Percentiles rank a stretch among this genome's conserved stretches.
These are phyloP conservation scores for Cylindroiulus punctatus DNA, from an alignment of 2,888 invertebrate species.

Conservation along the genomic window DNA sequence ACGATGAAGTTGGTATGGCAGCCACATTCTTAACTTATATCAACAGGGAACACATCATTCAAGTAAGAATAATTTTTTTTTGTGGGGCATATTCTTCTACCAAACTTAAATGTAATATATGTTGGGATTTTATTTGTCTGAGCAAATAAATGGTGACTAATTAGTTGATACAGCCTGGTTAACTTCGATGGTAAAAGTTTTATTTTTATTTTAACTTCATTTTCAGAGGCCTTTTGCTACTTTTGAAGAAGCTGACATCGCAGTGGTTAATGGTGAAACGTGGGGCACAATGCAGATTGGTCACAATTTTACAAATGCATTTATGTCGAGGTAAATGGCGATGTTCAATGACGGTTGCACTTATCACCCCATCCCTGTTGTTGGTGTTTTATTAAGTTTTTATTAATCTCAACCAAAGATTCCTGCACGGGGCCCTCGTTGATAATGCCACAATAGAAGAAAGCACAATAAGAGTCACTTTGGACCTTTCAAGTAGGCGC, in stretches of 20 bases:
- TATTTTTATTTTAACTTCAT: neutral
- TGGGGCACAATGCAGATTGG: slow-evolving; percentile 39
- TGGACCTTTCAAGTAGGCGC: slow-evolving; percentile 3
- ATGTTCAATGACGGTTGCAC: neutral
- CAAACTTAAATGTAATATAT: too few relatives aligned
- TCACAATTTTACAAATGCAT: neutral
- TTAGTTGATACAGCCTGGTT: too few relatives aligned
- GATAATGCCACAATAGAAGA: neutral
- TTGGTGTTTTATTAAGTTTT: neutral
- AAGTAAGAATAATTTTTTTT: neutral
- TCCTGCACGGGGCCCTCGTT: slow-evolving; percentile 13
- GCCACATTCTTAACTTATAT: slow-evolving; percentile 36
- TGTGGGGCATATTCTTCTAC: too few relatives aligned
- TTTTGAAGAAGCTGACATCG: slow-evolving; percentile 35
- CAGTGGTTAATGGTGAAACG: neutral
- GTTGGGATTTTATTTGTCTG: too few relatives aligned
- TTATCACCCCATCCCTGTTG: neutral
- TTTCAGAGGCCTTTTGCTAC: slow-evolving; percentile 10
- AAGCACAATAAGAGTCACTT: slow-evolving; percentile 15
- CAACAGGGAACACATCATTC: slow-evolving; percentile 28
- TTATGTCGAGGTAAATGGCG: neutral
- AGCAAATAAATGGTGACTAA: too few relatives aligned
- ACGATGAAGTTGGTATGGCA: slow-evolving; percentile 31
- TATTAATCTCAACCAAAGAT: neutral
- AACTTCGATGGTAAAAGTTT: too few relatives aligned